Percentiles rank a stretch among this genome's conserved stretches.
phyloP scores from a whole-genome alignment of 1,140 invertebrate species.

The Drosophila sp. region DNA sequence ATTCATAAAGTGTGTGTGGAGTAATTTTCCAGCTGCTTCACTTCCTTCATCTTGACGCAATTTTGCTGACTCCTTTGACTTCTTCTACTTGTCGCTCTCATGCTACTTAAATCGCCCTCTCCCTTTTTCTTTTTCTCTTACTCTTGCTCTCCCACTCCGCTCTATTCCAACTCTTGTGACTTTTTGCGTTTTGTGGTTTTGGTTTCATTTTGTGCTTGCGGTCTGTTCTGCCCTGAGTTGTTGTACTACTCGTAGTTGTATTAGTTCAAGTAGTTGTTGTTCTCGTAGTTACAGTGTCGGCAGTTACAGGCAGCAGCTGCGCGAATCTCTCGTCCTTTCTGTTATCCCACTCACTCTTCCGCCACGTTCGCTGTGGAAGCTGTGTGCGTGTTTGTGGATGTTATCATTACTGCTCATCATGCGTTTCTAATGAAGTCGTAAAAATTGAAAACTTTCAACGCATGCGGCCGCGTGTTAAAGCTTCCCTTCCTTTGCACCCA shows the following conservation, averaged over 20 bases:
- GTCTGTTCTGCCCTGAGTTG: not conserved
- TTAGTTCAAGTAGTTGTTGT: constrained; percentile 1
- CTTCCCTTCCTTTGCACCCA: not conserved
- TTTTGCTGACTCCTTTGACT: constrained; percentile 24
- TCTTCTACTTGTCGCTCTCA: constrained; percentile 19
- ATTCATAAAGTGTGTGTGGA: constrained; percentile 66
- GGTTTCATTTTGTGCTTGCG: not conserved
- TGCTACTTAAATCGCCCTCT: not conserved
- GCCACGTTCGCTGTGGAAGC: not conserved
- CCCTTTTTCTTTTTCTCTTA: not conserved
- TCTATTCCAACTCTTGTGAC: not conserved
- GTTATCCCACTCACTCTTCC: not conserved
- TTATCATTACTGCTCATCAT: constrained; percentile 79
- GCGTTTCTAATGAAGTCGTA: constrained; percentile 79
- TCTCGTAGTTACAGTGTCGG: constrained; percentile 7
- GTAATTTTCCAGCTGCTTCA: constrained; percentile 74
- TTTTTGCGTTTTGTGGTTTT: constrained; percentile 34
- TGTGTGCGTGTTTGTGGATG: constrained; percentile 10
- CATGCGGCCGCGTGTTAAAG: constrained; percentile 43
- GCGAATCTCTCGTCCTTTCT: constrained; percentile 10
- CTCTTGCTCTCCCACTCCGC: not conserved
- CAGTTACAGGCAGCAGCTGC: constrained; percentile 53
- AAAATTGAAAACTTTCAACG: constrained; percentile 77
- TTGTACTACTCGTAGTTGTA: constrained; percentile 24
- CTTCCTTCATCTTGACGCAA: constrained; percentile 36